Conservation (phyloP, 2,888 invertebrate species). For the Drosophila limbata region DNA sequence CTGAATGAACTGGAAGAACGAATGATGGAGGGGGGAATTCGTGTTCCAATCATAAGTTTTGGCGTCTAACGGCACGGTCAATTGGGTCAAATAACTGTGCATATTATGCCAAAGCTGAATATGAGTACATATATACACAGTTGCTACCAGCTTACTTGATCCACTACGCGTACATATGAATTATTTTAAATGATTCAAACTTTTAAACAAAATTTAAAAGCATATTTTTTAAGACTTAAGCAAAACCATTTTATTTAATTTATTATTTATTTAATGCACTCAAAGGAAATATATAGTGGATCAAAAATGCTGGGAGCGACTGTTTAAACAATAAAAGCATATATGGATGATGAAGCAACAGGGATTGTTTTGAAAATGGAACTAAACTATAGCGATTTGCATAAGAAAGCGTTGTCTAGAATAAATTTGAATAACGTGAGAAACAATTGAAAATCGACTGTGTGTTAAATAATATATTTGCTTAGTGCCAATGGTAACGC, state of each 20-base stretch:
- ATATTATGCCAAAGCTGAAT: constrained; percentile 16
- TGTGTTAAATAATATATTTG: background rate
- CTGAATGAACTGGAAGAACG: constrained; percentile 2
- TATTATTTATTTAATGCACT: too few species aligned
- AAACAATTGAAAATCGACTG: background rate
- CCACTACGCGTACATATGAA: background rate
- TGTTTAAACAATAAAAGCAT: background rate
- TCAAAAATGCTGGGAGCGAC: background rate
- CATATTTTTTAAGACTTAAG: background rate
- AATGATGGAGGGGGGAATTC: constrained; percentile 33
- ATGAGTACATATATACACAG: background rate
- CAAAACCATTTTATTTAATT: background rate
- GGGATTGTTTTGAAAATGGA: constrained; percentile 18
- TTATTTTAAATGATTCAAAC: background rate
- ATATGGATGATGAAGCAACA: constrained; percentile 10
- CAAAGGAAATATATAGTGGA: background rate
- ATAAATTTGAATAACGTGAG: constrained; percentile 17
- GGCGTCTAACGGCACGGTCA: constrained; percentile 38
- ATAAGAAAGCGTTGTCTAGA: constrained; percentile 25
- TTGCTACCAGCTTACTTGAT: background rate
- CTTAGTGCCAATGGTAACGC: background rate
- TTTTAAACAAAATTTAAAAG: background rate
- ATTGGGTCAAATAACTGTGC: constrained; percentile 56
- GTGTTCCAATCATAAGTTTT: constrained; percentile 52
- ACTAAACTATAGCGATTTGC: constrained; percentile 23